Base-by-base conservation (phyloP, 2,888 invertebrate species). In the Ophion costatus region DNA sequence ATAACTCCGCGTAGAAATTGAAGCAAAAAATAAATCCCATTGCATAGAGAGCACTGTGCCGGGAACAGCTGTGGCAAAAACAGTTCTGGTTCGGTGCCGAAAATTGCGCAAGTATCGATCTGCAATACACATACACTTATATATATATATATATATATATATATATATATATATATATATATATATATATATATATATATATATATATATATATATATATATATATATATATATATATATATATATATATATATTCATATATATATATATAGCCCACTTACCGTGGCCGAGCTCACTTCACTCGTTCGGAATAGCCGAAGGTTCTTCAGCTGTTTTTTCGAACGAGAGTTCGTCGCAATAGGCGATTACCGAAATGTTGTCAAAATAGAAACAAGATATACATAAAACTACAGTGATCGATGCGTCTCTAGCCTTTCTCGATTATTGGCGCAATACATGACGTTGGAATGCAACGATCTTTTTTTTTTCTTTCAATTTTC, bases 11-110 rank as follows among this genome's bases (percentile, higher is more conserved):
- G 73, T 42, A 64, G 63, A 78, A 84, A 81, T 84, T 61, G 14
- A 74, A 77, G 38, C 61, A 84, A 77, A 42, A 66, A 67, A 22
- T 38, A 51, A 42, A 69, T 29, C 51, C 64, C 22, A 42, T 78
- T 74, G 63, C 69, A 74, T 64, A 45, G 78, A 42, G 42, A 29
- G 57, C 63, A 69, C 57, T 20, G 56, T 51, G 69, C 57, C 56
- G 45, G 75, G 51, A 51, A 76, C 70, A 66, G 80, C 76, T 73
- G 78, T 45, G 71, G 76, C 33, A 75, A 78, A 82, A 84, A 75
- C 59, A 59, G 81, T 84, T 84, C 74, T 79, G 78, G 81, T 80
- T 80, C 76, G 80, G 57, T 77, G 80, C 85, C 82, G 79, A 85
- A 85, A 82, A 85, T 85, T 79, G 79, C 85, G 80, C 85, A 85